Evolutionary conservation across 2,113 vertebrate genomes (phyloP).

Genomic region (Australoheros scitulus): DNA sequence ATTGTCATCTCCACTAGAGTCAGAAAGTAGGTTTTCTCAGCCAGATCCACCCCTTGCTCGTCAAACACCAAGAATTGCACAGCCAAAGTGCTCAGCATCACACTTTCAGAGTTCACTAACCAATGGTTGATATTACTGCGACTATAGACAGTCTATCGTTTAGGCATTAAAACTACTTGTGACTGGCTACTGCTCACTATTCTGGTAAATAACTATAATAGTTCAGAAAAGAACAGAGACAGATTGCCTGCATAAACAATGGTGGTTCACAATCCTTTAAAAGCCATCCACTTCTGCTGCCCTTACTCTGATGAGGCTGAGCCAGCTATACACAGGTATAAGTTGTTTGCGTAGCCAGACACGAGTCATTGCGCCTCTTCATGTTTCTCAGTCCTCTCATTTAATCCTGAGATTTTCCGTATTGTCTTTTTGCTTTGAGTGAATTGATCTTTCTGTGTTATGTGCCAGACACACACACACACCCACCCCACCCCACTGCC

Average conservation of each 20-base stretch:
- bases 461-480: not conserved
- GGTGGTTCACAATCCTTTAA: not conserved
- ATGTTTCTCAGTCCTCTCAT: constrained; percentile 13
- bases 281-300: not conserved
- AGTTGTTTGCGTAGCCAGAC: constrained; percentile 4
- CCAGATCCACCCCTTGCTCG: too few species aligned
- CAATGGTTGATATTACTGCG: not conserved
- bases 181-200: not conserved
- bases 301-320: not conserved
- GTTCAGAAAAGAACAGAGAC: not conserved
- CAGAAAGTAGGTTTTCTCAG: not conserved
- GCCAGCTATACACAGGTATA: not conserved
- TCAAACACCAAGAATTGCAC: too few species aligned
- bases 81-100: not conserved
- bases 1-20: not conserved
- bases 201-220: not conserved
- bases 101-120: not conserved
- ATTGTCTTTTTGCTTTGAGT: constrained; percentile 43
- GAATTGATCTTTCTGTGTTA: constrained; percentile 46
- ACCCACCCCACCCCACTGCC: not conserved
- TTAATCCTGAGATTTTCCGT: constrained; percentile 45
- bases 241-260: not conserved
- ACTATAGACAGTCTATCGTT: not conserved
- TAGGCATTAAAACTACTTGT: not conserved
- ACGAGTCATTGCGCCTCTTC: not conserved